These are phyloP conservation scores for Propithecus perrieri DNA, from an alignment of 2,797 vertebrate species.

Conservation along the genomic window DNA sequence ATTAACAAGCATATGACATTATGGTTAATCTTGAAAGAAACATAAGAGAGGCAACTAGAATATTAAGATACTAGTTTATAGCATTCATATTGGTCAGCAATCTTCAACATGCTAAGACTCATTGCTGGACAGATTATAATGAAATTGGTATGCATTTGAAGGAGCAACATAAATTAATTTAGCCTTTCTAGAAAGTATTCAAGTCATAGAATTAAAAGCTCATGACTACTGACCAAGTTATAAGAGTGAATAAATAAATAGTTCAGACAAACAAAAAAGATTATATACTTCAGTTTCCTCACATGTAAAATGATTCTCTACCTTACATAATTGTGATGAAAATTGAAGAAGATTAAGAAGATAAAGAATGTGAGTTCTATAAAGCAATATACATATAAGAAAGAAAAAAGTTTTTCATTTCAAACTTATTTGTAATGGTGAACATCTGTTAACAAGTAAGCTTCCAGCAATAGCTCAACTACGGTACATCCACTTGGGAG, in stretches of 20 bases:
- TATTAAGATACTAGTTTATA: background rate
- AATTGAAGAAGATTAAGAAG: background rate
- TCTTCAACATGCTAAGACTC: background rate
- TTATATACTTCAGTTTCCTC: background rate
- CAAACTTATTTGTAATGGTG: background rate
- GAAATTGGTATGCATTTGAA: background rate
- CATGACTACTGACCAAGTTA: background rate
- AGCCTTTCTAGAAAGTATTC: constrained; percentile 36
- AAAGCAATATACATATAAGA: background rate
- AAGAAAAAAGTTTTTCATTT: background rate
- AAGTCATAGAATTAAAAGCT: background rate
- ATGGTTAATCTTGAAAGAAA: background rate
- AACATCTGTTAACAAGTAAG: constrained; percentile 25
- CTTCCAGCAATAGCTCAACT: constrained; percentile 2
- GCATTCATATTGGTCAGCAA: background rate
- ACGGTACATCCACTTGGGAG: background rate
- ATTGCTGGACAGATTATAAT: background rate
- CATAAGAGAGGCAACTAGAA: background rate
- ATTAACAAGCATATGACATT: background rate
- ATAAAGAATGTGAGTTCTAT: background rate
- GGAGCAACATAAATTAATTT: background rate
- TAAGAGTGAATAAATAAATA: background rate
- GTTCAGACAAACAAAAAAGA: background rate
- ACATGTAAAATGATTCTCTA: background rate
- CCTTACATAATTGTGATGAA: background rate